Conservation (phyloP, 1,140 invertebrate species). For the Formica exsecta region DNA sequence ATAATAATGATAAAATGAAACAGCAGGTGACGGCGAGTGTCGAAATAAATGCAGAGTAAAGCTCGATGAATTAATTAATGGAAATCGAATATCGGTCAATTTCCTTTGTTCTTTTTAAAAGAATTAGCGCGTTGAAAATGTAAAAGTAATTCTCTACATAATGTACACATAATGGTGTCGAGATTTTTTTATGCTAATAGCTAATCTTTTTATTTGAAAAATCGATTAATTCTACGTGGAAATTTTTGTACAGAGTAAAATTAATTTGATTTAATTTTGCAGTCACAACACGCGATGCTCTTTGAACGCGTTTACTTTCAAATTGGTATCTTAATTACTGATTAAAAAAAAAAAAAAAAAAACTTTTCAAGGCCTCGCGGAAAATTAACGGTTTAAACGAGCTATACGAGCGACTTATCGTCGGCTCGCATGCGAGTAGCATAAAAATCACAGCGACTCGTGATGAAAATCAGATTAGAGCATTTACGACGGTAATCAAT, state of each 20-base stretch:
- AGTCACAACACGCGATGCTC: background rate
- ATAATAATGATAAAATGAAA: slow-evolving; percentile 29
- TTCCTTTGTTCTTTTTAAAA: background rate
- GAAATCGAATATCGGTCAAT: background rate
- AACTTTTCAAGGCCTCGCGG: background rate
- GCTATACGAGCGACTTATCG: background rate
- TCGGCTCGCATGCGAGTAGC: background rate
- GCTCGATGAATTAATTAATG: slow-evolving; percentile 36
- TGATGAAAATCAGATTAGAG: slow-evolving; percentile 31
- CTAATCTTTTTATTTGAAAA: background rate
- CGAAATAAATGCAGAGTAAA: slow-evolving; percentile 14
- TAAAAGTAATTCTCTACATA: background rate
- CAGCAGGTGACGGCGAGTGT: background rate
- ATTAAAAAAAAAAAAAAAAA: background rate
- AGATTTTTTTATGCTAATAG: background rate
- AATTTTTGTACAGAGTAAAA: background rate
- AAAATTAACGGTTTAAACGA: slow-evolving; percentile 23
- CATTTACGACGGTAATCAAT: background rate
- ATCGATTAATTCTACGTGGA: background rate
- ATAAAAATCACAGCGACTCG: background rate
- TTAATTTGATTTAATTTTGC: slow-evolving; percentile 3
- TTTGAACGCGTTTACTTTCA: background rate
- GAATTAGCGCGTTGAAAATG: background rate
- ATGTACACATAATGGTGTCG: background rate
- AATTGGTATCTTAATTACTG: background rate